phyloP scores from a whole-genome alignment of 2,113 vertebrate species.

The Chionomys nivalis region DNA sequence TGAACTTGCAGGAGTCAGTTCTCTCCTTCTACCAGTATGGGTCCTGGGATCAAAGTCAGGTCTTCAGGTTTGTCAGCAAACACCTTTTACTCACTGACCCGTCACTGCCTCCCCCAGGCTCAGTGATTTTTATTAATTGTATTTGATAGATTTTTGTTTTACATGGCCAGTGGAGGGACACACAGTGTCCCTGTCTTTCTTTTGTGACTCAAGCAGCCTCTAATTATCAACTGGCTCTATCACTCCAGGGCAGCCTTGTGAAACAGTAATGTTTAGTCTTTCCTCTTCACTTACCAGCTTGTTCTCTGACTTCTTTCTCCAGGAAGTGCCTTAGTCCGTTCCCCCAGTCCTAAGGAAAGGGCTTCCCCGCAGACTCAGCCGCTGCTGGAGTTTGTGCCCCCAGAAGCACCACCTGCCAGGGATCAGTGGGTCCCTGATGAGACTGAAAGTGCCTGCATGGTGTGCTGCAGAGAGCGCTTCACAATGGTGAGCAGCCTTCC shows the following conservation, averaged over 20 bases:
- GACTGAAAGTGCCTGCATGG: constrained; percentile 92
- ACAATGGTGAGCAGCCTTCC: constrained; percentile 92
- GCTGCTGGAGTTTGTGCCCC: constrained; percentile 92
- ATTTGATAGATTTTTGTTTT: not conserved
- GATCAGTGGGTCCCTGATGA: constrained; percentile 97
- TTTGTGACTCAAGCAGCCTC: not conserved
- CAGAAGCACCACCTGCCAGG: constrained; percentile 90
- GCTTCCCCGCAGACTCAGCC: constrained; percentile 82
- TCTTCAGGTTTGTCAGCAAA: not conserved
- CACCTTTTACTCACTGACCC: not conserved
- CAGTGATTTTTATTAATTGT: not conserved
- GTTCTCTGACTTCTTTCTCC: constrained; percentile 29
- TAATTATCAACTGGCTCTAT: not conserved
- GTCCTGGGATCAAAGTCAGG: not conserved
- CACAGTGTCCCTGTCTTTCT: not conserved
- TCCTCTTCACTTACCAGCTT: not conserved
- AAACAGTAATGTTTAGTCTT: constrained; percentile 3
- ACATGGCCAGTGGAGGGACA: not conserved
- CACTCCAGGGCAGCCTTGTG: not conserved
- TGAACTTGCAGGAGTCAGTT: not conserved
- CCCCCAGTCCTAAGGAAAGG: constrained; percentile 84
- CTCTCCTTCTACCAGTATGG: not conserved
- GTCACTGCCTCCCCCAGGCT: not conserved
- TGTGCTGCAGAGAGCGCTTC: constrained; percentile 94
- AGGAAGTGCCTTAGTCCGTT: constrained; percentile 62